Base-by-base conservation (phyloP, 2,113 vertebrate species). In the Calonectris borealis region DNA sequence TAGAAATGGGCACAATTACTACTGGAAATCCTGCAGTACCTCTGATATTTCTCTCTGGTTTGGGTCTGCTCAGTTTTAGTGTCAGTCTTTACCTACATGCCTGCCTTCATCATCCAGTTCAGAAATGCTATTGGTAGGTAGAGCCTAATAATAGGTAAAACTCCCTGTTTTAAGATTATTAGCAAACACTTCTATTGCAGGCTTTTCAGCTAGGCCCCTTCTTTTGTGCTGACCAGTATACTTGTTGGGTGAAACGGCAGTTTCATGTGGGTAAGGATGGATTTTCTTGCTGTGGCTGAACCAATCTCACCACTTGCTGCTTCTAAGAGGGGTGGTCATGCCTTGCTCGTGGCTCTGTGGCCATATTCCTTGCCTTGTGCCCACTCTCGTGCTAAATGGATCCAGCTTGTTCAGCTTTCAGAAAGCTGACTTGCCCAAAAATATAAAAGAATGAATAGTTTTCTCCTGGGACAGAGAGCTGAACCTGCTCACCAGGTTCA, bases 401-500 rank as follows among this genome's bases (percentile, higher is more conserved):
- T 87, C 62, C 57, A 61, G 66, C 36, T 91, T 65, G 65, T 76
- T 91, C 65, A 65, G 57, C 65, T 72, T 95, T 90, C 3, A 4
- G 93, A 90, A 94, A 87, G n/a, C 46, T n/a, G 44, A 26, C 66
- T 83, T 89, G 49, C 17, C 32, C 22, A 10, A 82, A 91, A 87
- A 44, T 34, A 38, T 22, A 36, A 83, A 69, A 79, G 89, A 82
- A 52, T 60, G 34, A 82, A 36, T 85, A 79, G 26, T 83, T 94
- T 93, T 84, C 72, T 70, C 51, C 66, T 65, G 70, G 36, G 73
- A 78, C 40, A 55, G 70, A 83, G 54, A 42, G 10, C 62, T 91
- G 85, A 95, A 96, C 90, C 87, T 91, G 93, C 86, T 95, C 68
- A 27, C 94, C 90, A 77, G 92, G 94, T 94, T 93, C 71, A 83